These are phyloP conservation scores for Propithecus perrieri DNA, from an alignment of 2,797 vertebrate genomes.

Conservation along the genomic window DNA sequence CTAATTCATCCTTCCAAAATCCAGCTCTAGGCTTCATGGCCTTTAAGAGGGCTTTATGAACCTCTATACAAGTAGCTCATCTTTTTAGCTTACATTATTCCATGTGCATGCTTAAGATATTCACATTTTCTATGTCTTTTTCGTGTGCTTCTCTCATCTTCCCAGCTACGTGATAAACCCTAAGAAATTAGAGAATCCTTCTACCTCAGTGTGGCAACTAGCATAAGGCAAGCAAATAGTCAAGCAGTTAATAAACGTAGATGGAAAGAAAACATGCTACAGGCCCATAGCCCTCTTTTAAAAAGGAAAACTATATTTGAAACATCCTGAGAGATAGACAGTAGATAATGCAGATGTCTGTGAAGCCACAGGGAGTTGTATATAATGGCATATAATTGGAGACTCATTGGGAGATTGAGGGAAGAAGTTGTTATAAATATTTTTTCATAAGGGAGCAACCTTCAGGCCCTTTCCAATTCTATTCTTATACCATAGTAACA, in stretches of 20 bases:
- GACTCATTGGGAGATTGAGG: neutral
- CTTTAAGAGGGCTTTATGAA: neutral
- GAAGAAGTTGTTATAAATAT: slow-evolving; percentile 13
- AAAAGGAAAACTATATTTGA: slow-evolving; percentile 29
- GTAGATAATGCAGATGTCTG: neutral
- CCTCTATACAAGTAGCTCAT: neutral
- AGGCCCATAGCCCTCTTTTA: neutral
- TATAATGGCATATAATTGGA: neutral
- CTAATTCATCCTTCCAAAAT: neutral
- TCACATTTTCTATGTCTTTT: neutral
- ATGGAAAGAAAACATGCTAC: neutral
- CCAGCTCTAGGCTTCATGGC: neutral
- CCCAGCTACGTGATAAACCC: neutral
- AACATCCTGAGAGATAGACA: neutral
- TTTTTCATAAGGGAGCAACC: neutral
- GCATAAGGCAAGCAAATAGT: neutral
- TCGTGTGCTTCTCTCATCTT: neutral
- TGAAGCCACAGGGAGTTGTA: neutral
- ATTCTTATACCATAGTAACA: neutral
- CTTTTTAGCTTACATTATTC: slow-evolving; percentile 40
- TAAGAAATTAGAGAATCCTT: neutral
- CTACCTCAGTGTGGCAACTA: neutral
- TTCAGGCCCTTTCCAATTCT: neutral
- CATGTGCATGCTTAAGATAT: neutral
- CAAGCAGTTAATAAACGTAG: neutral